phyloP scores from a whole-genome alignment of 2,797 vertebrate species.

The Lindbergichthys nudifrons region DNA sequence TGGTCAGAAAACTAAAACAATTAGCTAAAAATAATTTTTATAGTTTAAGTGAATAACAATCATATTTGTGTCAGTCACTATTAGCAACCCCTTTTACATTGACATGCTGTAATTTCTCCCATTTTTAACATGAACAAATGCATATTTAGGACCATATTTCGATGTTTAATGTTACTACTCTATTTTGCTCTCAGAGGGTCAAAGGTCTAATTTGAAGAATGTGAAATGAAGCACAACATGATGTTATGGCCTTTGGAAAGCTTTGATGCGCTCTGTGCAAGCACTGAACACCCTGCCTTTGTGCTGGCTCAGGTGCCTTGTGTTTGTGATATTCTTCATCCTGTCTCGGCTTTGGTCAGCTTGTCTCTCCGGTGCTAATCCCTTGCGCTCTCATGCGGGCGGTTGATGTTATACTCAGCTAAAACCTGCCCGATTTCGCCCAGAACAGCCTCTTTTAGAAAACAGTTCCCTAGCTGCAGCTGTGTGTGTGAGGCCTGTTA shows the following conservation, averaged over 20 bases:
- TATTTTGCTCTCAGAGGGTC: background rate
- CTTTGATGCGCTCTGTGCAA: conserved; percentile 10
- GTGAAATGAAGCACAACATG: conserved; percentile 16
- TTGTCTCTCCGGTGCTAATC: conserved; percentile 51
- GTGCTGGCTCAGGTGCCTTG: conserved; percentile 39
- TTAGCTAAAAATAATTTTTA: background rate
- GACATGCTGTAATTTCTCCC: background rate
- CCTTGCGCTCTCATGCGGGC: conserved; percentile 29
- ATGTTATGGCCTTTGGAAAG: conserved; percentile 27
- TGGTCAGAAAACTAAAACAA: background rate
- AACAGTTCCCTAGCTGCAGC: conserved; percentile 11
- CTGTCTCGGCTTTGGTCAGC: conserved; percentile 46
- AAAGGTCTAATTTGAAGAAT: conserved; percentile 3
- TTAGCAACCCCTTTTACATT: background rate
- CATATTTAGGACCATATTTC: background rate
- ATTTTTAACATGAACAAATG: background rate
- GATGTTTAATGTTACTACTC: background rate
- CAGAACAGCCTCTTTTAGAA: conserved; percentile 56
- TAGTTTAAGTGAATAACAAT: background rate
- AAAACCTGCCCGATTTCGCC: conserved; percentile 43
- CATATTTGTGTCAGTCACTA: background rate
- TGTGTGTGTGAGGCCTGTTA: conserved; percentile 12
- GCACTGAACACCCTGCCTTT: conserved; percentile 13
- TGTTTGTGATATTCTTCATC: conserved; percentile 55
- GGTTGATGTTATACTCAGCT: conserved; percentile 57